Evolutionary conservation across 2,888 invertebrate species (phyloP), one percentile per base, ranked within the genome.

Genomic region (Perizoma affinitatum): DNA sequence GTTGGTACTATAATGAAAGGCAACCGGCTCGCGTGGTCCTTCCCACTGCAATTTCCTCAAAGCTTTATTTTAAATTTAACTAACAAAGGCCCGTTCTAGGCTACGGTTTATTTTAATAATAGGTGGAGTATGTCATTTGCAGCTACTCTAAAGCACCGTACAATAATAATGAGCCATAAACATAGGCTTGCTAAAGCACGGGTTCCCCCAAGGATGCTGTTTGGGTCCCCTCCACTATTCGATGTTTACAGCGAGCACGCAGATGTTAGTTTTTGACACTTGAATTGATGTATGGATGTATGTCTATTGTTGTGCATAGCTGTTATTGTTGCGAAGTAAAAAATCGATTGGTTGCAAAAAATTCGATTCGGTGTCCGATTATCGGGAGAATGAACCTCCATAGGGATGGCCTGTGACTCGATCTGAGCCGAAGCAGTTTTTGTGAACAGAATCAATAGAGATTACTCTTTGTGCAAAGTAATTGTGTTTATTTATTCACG

Each of bases 181-280:
- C 90, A 90, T 83, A 86, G 89, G 86, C 87, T 82, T 83, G 80
- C 79, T 75, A 75, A 78, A 74, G 73, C 76, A 63, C 67, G 78
- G 78, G 78, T 79, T 75, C 87, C 90, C 90, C 84, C 78, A 85
- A 86, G 84, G 84, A 86, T 82, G 80, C 81, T 83, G 79, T 71
- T 66, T 73, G 69, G 81, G 80, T 78, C 86, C 87, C 90, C 82
- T 82, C 76, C 68, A 76, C 83, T 60, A 47, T 87, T 83, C 82
- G 78, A 75, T 89, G 88, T 90, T 89, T 89, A 88, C 86, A 87
- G 83, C 85, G 86, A 80, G 82, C 80, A 88, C 87, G 91, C 91
- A 92, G 92, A 92, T 92, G 92, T 90, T 90, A 90, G 90, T 91
- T 91, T 92, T 91, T 92, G 92, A 92, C 92, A 91, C 91, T 89